These are phyloP conservation scores for Araneus ventricosus DNA, from an alignment of 1,140 invertebrate genomes.

Conservation along the genomic window DNA sequence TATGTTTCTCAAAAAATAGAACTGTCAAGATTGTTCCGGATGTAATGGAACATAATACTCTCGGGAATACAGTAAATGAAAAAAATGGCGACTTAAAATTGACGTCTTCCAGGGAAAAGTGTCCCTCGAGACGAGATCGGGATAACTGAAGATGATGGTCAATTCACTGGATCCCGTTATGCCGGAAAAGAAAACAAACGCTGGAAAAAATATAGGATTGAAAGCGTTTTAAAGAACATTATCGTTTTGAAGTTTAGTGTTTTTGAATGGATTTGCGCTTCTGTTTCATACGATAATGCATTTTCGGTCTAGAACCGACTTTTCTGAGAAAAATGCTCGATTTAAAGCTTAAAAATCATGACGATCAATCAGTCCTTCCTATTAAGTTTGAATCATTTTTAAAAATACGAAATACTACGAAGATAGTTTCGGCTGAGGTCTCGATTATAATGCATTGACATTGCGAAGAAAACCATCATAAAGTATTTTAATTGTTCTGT, in stretches of 20 bases:
- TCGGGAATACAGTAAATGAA: slow-evolving; percentile 46
- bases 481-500: no score
- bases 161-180: background rate
- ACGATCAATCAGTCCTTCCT: no score
- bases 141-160: slow-evolving; percentile 42
- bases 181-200: slow-evolving; percentile 1
- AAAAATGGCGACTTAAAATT: slow-evolving; percentile 57
- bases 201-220: slow-evolving; percentile 30
- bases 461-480: no score
- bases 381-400: no score
- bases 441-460: no score
- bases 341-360: no score
- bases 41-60: slow-evolving; percentile 62
- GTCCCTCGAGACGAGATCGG: slow-evolving; percentile 9
- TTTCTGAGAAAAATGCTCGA: background rate
- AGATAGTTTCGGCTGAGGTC: no score
- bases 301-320: background rate
- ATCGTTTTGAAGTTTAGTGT: slow-evolving; percentile 39
- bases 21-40: slow-evolving; percentile 33
- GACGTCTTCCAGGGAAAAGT: slow-evolving; percentile 26
- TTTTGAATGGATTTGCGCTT: slow-evolving; percentile 16
- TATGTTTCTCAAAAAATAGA: slow-evolving; percentile 45
- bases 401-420: no score
- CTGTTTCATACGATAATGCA: background rate
- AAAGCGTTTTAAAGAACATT: slow-evolving; percentile 62